These are phyloP conservation scores for Oeneis ivallda DNA, from an alignment of 2,888 invertebrate species.

Conservation along the genomic window DNA sequence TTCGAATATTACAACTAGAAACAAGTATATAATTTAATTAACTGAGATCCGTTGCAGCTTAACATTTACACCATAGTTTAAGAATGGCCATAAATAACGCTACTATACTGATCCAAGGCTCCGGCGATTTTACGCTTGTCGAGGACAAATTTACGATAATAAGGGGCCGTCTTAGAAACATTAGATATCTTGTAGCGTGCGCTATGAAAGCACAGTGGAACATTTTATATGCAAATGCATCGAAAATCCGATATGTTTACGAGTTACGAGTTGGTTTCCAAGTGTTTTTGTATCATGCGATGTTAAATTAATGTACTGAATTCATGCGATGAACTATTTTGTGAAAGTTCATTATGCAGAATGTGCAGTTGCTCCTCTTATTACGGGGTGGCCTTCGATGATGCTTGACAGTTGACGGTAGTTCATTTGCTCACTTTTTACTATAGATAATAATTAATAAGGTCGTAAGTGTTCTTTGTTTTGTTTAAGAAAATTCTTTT, in stretches of 20 bases:
- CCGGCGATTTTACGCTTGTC: slow-evolving; percentile 28
- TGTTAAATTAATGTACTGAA: slow-evolving; percentile 22
- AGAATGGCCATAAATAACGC: slow-evolving; percentile 63
- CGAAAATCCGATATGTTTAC: slow-evolving; percentile 28
- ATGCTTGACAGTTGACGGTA: not conserved
- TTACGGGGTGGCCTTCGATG: not conserved
- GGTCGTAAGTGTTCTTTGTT: no score
- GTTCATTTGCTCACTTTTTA: no score
- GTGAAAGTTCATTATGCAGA: slow-evolving; percentile 18
- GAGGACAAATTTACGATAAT: slow-evolving; percentile 26
- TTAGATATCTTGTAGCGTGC: slow-evolving; percentile 21
- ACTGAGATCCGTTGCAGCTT: not conserved
- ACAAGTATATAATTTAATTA: not conserved
- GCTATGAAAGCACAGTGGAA: slow-evolving; percentile 19
- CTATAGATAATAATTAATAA: no score
- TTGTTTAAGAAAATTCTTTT: no score
- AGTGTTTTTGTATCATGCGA: slow-evolving; percentile 26
- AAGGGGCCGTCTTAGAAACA: slow-evolving; percentile 9
- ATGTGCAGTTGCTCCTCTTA: not conserved
- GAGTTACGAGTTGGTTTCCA: slow-evolving; percentile 18
- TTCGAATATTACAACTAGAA: not conserved
- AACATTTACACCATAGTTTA: slow-evolving; percentile 16
- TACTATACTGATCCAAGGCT: slow-evolving; percentile 13
- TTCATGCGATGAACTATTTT: slow-evolving; percentile 17
- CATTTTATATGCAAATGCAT: slow-evolving; percentile 23